These are phyloP conservation scores for Drosophila pruinosa DNA, from an alignment of 1,140 invertebrate species.

Conservation along the genomic window DNA sequence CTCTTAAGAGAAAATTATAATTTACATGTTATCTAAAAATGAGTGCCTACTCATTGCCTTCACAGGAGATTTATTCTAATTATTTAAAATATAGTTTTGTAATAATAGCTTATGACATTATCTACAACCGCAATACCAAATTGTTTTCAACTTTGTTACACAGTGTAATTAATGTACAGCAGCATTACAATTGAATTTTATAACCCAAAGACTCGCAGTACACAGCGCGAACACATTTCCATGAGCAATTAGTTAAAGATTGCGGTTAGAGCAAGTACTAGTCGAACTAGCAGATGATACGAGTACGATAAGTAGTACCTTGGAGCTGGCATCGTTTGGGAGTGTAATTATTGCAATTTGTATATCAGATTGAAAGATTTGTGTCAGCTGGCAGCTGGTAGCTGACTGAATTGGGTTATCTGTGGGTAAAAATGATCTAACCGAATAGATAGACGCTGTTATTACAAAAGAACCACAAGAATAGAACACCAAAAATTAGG, in stretches of 20 bases:
- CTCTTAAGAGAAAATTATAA: too few species aligned
- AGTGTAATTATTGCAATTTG: conserved; percentile 66
- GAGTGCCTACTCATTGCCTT: too few species aligned
- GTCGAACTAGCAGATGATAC: background rate
- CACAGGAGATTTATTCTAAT: too few species aligned
- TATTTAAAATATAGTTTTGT: too few species aligned
- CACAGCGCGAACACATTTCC: conserved; percentile 41
- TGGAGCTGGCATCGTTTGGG: background rate
- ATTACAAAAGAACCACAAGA: conserved; percentile 48
- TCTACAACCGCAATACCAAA: background rate
- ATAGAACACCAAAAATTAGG: conserved; percentile 34
- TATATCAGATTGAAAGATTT: conserved; percentile 45
- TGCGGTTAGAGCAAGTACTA: background rate
- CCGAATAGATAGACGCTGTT: conserved; percentile 27
- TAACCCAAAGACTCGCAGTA: conserved; percentile 7
- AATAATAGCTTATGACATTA: too few species aligned
- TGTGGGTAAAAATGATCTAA: conserved; percentile 62
- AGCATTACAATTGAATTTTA: conserved; percentile 42
- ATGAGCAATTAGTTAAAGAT: conserved; percentile 24
- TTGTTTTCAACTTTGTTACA: background rate
- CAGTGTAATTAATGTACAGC: conserved; percentile 50
- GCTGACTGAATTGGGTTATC: conserved; percentile 57
- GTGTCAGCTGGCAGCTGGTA: conserved; percentile 47
- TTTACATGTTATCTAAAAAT: too few species aligned
- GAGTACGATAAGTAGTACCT: background rate